phyloP scores from a whole-genome alignment of 1,140 invertebrate genomes.

The Caerostris extrusa region DNA sequence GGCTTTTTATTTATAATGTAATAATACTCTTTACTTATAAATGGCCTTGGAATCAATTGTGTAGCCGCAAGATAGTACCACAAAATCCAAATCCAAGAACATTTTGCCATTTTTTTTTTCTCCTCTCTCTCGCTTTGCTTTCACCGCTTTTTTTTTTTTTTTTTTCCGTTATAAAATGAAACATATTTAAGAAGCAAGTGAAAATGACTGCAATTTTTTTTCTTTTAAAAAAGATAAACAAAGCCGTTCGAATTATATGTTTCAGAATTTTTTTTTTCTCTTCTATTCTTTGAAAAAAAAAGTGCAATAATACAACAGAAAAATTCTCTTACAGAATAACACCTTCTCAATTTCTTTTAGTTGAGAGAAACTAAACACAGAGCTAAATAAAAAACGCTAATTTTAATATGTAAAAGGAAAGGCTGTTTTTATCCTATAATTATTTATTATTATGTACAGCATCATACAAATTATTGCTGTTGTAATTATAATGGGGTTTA shows the following conservation, averaged over 20 bases:
- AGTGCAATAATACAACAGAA: background rate
- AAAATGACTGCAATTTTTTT: background rate
- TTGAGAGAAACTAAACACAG: background rate
- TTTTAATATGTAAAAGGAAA: background rate
- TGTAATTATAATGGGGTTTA: background rate
- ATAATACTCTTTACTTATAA: constrained; percentile 6
- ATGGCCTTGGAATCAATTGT: constrained; percentile 10
- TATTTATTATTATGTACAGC: background rate
- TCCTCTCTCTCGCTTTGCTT: background rate
- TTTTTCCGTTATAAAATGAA: background rate
- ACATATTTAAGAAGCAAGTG: constrained; percentile 21
- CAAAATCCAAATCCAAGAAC: constrained; percentile 24
- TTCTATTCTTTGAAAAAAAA: background rate
- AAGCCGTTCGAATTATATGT: background rate
- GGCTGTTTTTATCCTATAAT: background rate
- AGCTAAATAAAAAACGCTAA: background rate
- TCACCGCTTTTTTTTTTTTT: background rate
- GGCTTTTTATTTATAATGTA: constrained; percentile 14
- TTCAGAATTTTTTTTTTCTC: background rate
- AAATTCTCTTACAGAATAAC: background rate
- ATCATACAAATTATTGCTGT: background rate
- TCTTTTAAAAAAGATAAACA: background rate
- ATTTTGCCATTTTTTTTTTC: background rate
- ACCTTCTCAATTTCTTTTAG: background rate
- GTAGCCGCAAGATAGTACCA: constrained; percentile 12